These are phyloP conservation scores for Pristionchus japonicus DNA, from an alignment of 2,888 invertebrate species.

Conservation along the genomic window DNA sequence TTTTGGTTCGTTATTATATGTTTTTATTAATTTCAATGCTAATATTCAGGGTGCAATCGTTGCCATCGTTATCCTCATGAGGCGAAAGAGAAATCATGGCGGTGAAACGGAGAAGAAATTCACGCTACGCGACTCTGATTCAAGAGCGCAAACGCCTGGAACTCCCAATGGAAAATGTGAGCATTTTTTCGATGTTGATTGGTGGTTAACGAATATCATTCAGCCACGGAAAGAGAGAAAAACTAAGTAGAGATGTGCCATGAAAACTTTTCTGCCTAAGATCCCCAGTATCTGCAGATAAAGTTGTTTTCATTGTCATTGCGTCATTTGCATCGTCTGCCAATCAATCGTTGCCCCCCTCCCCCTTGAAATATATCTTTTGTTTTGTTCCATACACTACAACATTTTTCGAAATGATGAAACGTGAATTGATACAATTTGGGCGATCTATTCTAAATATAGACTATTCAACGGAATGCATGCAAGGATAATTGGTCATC, in stretches of 20 bases:
- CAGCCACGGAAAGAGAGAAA: not conserved
- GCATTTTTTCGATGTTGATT: not conserved
- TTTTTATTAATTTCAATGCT: not conserved
- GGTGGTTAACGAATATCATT: not conserved
- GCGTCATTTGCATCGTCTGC: not conserved
- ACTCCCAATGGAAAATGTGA: not conserved
- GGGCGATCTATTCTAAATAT: too few relatives aligned
- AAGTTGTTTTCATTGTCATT: not conserved
- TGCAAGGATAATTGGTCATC: too few relatives aligned
- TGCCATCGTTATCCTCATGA: not conserved
- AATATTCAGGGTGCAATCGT: not conserved
- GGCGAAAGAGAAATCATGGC: not conserved
- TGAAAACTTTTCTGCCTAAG: not conserved
- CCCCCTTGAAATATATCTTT: too few relatives aligned
- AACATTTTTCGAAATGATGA: too few relatives aligned
- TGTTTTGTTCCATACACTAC: too few relatives aligned
- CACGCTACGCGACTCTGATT: not conserved
- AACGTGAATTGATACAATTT: too few relatives aligned
- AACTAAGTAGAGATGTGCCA: not conserved
- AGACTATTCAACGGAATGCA: too few relatives aligned
- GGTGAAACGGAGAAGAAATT: not conserved
- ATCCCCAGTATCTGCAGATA: not conserved
- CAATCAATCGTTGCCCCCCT: too few relatives aligned
- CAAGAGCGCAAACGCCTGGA: not conserved
- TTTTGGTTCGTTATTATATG: not conserved